phyloP scores from a whole-genome alignment of 2,888 invertebrate species.

The Drosophila suboccidentalis region DNA sequence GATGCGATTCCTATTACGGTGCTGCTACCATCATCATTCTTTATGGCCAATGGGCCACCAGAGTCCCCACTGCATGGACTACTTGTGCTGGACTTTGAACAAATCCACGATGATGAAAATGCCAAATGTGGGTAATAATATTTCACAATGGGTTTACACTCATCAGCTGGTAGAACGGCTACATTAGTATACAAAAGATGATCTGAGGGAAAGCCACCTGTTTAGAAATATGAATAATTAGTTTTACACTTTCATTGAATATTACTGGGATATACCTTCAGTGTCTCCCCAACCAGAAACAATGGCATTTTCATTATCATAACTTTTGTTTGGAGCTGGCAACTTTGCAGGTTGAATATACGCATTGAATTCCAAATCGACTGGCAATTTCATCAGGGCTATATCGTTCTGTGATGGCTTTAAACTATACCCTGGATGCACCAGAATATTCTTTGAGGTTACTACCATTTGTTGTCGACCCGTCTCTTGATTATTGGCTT shows the following conservation, averaged over 20 bases:
- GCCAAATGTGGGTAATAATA: no score
- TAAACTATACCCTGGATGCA: slow-evolving; percentile 10
- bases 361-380: slow-evolving; percentile 16
- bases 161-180: no score
- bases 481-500: neutral
- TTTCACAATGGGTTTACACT: no score
- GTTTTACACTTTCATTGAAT: no score
- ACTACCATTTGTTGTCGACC: slow-evolving; percentile 18
- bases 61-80: neutral
- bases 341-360: slow-evolving; percentile 22
- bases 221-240: no score
- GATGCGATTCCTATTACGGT: slow-evolving; percentile 23
- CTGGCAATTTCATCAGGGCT: slow-evolving; percentile 28
- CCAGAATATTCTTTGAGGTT: neutral
- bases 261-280: no score
- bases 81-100: neutral
- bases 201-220: no score
- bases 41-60: slow-evolving; percentile 28
- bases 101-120: neutral
- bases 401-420: slow-evolving; percentile 30
- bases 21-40: neutral
- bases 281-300: no score
- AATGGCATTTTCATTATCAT: no score
- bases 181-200: no score
- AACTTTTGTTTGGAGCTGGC: neutral